Evolutionary conservation across 1,140 invertebrate genomes (phyloP), one percentile per base, ranked within the genome.

Genomic region (Cecropterus lyciades): DNA sequence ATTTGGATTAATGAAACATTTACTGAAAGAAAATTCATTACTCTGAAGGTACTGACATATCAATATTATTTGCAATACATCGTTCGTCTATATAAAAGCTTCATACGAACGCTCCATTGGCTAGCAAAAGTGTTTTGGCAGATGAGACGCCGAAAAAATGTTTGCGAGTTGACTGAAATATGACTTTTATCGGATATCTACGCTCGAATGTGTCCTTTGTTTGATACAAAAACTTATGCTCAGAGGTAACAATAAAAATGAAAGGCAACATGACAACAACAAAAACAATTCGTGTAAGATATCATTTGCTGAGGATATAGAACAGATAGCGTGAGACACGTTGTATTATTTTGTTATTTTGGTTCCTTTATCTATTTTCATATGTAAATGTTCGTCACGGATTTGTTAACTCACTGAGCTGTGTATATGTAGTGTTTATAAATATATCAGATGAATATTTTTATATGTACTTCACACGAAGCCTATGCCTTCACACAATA

Each of bases 301-400:
- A 43, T 13, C 40, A 43, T 1, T 43, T 10, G 37, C 16, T 11
- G 16, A 17, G 45, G 17, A 48, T 24, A 16, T 49, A 16, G 11
- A 49, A 17, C 10, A 49, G 3, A 49, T n/a, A 49, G 15, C 52
- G 33, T n/a, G n/a, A 37, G 30, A 33, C 33, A 49, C 17, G 48
- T 49, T 24, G 20, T 33, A 51, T 51, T 51, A 51, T 55, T 55
- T 55, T 42, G 33, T 40, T 55, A 42, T 17, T 42, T 20, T 52
- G 11, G 8, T 8, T 30, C 51, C 20, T 55, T 55, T 37, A 55
- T 42, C 16, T 42, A 37, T 20, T 40, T 42, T 55, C 52, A 33
- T 55, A 67, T 56, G 62, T 33, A 69, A 66, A 53, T 64, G 30
- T 40, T 60, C 53, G 40, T 6, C 30, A 52, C 9, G 24, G 15